Conservation (phyloP, 2,888 invertebrate genomes). For the Bellardia bayeri region DNA sequence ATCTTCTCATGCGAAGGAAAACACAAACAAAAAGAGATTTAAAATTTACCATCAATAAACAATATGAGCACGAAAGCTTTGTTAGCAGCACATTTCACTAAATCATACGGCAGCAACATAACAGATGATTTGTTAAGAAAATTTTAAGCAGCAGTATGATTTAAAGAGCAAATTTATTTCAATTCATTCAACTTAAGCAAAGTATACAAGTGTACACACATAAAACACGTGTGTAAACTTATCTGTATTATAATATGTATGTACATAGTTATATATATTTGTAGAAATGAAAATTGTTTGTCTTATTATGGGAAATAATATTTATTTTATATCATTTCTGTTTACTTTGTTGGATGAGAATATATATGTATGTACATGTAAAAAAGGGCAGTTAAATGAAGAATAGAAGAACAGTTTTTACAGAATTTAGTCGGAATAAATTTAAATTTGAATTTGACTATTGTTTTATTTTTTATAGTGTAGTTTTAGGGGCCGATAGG, state of each 20-base stretch:
- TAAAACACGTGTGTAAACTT: neutral
- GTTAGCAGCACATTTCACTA: neutral
- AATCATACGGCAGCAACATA: neutral
- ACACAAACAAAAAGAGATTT: slow-evolving; percentile 26
- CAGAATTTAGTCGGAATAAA: no score
- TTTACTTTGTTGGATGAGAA: no score
- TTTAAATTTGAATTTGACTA: no score
- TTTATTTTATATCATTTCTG: no score
- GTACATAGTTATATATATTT: neutral
- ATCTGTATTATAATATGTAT: neutral
- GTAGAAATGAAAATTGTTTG: neutral
- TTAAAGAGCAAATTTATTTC: neutral
- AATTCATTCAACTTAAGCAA: neutral
- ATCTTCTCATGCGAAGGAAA: neutral
- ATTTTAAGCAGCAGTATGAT: neutral
- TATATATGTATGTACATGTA: no score
- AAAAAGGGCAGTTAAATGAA: no score
- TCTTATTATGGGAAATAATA: neutral
- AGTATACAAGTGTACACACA: neutral
- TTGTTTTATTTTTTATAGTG: no score
- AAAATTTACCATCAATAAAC: slow-evolving; percentile 18
- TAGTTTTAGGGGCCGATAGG: no score
- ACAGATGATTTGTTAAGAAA: slow-evolving; percentile 1
- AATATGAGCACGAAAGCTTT: neutral
- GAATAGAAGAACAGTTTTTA: no score